Evolutionary conservation across 2,797 vertebrate species (phyloP).

Genomic region (Enteromius paludinosus): DNA sequence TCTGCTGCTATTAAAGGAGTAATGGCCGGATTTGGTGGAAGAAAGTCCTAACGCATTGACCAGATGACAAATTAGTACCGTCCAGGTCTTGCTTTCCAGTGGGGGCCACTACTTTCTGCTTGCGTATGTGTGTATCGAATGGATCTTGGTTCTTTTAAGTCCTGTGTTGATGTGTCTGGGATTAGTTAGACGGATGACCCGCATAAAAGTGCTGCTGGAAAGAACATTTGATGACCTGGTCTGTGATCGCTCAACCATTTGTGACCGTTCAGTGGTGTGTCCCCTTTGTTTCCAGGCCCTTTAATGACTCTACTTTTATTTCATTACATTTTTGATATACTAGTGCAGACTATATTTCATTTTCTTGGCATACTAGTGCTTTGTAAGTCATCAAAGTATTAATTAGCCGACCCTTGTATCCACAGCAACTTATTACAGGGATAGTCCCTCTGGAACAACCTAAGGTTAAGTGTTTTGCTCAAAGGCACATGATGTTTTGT

Average conservation of each 20-base stretch:
- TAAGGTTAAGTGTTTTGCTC: constrained; percentile 32
- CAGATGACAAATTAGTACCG: constrained; percentile 60
- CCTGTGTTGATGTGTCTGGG: constrained; percentile 63
- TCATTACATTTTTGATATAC: constrained; percentile 13
- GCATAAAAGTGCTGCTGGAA: constrained; percentile 69
- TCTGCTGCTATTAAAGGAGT: constrained; percentile 48
- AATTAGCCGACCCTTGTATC: constrained; percentile 15
- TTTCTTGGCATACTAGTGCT: background rate
- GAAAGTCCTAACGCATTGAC: constrained; percentile 55
- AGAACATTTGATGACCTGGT: constrained; percentile 57
- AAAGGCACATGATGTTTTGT: constrained; percentile 8
- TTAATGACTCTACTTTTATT: constrained; percentile 57
- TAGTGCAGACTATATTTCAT: constrained; percentile 17
- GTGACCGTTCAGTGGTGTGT: constrained; percentile 68
- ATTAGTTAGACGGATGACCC: constrained; percentile 82
- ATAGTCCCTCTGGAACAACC: constrained; percentile 27
- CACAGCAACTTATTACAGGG: constrained; percentile 44
- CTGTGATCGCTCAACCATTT: constrained; percentile 81
- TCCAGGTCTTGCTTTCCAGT: constrained; percentile 44
- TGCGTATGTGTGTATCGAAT: constrained; percentile 49
- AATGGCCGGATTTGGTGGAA: constrained; percentile 45
- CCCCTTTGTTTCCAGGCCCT: constrained; percentile 71
- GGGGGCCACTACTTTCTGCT: constrained; percentile 46
- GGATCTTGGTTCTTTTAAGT: constrained; percentile 50
- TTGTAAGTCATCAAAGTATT: background rate